A percentile compares a stretch with the other conserved stretches of the same genome.
Evolutionary conservation across 2,113 vertebrate genomes (phyloP).

Genomic region (Malurus melanocephalus): DNA sequence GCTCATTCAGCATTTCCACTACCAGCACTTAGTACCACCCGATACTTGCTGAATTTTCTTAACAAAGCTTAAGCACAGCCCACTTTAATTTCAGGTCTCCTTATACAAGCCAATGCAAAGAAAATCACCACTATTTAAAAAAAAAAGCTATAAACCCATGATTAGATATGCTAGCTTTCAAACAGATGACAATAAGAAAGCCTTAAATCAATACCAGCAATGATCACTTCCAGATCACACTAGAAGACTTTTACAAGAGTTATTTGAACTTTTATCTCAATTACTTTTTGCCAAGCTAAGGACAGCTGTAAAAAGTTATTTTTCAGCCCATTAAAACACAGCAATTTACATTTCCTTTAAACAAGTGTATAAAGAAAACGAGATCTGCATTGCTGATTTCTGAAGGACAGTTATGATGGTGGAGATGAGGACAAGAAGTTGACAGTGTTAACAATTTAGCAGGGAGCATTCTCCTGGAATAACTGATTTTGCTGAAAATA

Average conservation of each 20-base stretch:
- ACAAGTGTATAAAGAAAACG: not conserved
- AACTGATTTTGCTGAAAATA: not conserved
- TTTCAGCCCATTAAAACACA: not conserved
- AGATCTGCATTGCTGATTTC: not conserved
- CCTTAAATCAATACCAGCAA: not conserved
- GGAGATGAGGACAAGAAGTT: not conserved
- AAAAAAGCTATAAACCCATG: not conserved
- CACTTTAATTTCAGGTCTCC: not conserved
- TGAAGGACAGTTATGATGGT: not conserved
- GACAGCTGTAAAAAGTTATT: not conserved
- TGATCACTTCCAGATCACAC: not conserved
- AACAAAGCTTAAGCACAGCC: not conserved
- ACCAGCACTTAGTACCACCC: not conserved
- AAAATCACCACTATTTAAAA: not conserved
- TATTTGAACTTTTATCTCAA: not conserved
- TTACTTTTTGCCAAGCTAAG: not conserved
- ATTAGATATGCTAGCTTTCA: not conserved
- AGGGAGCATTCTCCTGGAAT: not conserved
- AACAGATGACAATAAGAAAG: not conserved
- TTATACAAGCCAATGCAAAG: not conserved
- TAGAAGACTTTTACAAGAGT: not conserved
- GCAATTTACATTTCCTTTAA: not conserved
- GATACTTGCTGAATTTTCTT: not conserved
- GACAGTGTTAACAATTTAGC: not conserved
- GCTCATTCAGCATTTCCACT: not conserved